Percentiles rank a stretch among this genome's conserved stretches.
These are phyloP conservation scores for Aspidiotus destructor DNA, from an alignment of 2,888 invertebrate species.

Conservation along the genomic window DNA sequence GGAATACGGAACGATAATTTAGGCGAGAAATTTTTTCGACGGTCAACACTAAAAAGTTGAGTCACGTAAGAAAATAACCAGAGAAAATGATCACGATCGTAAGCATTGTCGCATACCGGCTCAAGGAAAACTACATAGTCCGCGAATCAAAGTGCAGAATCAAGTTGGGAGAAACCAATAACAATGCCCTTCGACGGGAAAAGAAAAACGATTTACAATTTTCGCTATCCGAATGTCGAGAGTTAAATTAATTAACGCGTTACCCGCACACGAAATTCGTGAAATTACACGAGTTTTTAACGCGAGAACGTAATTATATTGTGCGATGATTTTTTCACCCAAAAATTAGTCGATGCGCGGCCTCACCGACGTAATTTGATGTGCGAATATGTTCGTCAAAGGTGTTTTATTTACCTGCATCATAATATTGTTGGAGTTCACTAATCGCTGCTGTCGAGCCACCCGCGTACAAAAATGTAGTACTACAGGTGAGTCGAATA, in stretches of 20 bases:
- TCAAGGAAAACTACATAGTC: constrained; percentile 24
- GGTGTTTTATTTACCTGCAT: not conserved
- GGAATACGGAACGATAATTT: too few species aligned
- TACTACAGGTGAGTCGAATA: not conserved
- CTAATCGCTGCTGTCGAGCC: not conserved
- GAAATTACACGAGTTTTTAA: not conserved
- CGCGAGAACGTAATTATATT: not conserved
- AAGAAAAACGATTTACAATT: not conserved
- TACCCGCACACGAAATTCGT: not conserved
- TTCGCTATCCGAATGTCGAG: not conserved
- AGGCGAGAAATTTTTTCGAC: too few species aligned
- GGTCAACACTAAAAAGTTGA: too few species aligned
- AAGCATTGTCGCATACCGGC: not conserved
- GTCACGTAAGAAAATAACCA: too few species aligned
- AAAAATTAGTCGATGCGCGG: too few species aligned
- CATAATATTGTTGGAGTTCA: not conserved
- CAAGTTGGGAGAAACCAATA: not conserved
- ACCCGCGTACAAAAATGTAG: not conserved
- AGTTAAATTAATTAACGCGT: not conserved
- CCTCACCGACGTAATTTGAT: not conserved
- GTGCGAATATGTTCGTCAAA: constrained; percentile 4
- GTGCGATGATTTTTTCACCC: not conserved
- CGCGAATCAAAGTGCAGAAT: constrained; percentile 20
- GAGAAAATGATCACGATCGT: too few species aligned
- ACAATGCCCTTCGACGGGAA: not conserved